A percentile compares a stretch with the other conserved stretches of the same genome.
Evolutionary conservation across 2,797 vertebrate genomes (phyloP).

Genomic region (Peromyscus attwateri): DNA sequence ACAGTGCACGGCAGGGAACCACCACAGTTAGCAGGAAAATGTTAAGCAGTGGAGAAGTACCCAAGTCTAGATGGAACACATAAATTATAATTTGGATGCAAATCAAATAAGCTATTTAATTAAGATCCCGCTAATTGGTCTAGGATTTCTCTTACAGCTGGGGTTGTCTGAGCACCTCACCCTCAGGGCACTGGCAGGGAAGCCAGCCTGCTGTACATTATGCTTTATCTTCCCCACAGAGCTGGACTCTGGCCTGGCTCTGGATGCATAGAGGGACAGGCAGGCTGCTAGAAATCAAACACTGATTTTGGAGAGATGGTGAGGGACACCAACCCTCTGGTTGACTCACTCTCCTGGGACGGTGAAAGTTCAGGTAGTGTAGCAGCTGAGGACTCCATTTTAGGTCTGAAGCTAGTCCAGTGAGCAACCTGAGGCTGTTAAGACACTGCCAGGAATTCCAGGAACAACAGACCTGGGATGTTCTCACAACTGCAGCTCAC

Average conservation of each 20-base stretch:
- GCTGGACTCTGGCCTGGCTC: not conserved
- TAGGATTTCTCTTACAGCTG: constrained; percentile 44
- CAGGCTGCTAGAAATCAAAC: not conserved
- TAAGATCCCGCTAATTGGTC: constrained; percentile 82
- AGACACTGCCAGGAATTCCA: not conserved
- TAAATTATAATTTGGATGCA: constrained; percentile 84
- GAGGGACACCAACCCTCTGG: not conserved
- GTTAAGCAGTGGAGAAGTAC: constrained; percentile 74
- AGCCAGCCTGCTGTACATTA: not conserved
- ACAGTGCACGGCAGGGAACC: not conserved
- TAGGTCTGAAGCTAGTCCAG: not conserved
- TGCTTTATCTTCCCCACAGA: not conserved
- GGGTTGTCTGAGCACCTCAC: not conserved
- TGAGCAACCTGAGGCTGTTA: not conserved
- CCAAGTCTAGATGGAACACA: constrained; percentile 76
- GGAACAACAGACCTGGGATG: not conserved
- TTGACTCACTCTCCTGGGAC: not conserved
- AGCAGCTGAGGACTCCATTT: not conserved
- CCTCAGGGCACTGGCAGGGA: not conserved
- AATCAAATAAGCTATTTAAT: constrained; percentile 87
- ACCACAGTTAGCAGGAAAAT: constrained; percentile 27
- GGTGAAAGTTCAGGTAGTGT: not conserved
- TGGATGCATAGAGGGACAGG: not conserved
- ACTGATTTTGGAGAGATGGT: not conserved
- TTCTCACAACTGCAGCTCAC: too few relatives aligned